These are phyloP conservation scores for Marmota monax DNA, from an alignment of 2,113 vertebrate species.

Conservation along the genomic window DNA sequence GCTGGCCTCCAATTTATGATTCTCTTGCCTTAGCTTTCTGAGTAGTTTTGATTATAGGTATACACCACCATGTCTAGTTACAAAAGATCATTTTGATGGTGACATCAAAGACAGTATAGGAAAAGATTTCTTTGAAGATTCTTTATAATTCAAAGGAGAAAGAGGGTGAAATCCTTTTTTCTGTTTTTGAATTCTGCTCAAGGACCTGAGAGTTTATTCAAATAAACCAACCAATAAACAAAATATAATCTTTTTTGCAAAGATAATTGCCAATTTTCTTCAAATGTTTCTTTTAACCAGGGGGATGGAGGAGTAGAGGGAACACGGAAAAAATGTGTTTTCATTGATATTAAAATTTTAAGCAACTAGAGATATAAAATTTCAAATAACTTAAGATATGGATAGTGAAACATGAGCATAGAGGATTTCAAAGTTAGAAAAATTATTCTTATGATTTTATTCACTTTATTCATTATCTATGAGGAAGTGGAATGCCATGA, in stretches of 20 bases:
- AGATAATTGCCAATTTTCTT: conserved; percentile 26
- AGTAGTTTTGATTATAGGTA: no score
- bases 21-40: no score
- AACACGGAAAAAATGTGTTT: not conserved
- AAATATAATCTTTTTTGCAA: not conserved
- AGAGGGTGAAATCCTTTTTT: not conserved
- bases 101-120: conserved; percentile 7
- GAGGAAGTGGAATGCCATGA: not conserved
- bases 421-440: conserved; percentile 6
- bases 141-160: conserved; percentile 17
- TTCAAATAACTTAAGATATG: conserved; percentile 14
- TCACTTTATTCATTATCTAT: not conserved
- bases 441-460: conserved; percentile 5
- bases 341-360: conserved; percentile 40
- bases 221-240: not conserved
- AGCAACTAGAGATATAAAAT: not conserved
- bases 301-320: no score
- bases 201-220: not conserved
- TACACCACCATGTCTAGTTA: no score
- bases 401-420: not conserved
- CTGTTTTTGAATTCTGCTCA: not conserved
- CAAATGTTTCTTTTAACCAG: not conserved
- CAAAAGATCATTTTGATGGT: conserved; percentile 1
- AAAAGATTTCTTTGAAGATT: not conserved
- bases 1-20: no score